Evolutionary conservation across 1,140 invertebrate genomes (phyloP), one percentile per base, ranked within the genome.

Genomic region (Cotesia vestalis): DNA sequence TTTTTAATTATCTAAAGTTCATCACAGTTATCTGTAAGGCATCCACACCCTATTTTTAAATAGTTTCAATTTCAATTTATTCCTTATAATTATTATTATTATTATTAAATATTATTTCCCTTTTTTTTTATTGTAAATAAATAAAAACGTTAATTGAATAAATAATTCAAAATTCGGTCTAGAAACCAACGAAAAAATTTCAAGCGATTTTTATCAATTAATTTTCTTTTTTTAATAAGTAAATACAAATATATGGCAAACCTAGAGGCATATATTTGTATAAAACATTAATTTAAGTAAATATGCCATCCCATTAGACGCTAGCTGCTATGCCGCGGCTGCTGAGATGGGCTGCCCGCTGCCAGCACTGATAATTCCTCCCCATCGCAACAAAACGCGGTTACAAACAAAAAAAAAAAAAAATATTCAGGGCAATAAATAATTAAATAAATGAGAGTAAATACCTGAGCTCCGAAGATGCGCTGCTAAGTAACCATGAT

Each of bases 321-420:
- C 78, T 81, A 84, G 83, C 81, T 84, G 82, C 81, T 83, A 85
- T 83, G 80, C 80, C 79, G 82, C 81, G 82, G 79, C 83, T 84
- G 82, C 78, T 80, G 77, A 81, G 78, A 85, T 81, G 78, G 79
- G 78, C 80, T 86, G 83, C 80, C 78, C 79, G 80, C 81, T 85
- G 83, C 80, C 79, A 83, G 72, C 80, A 85, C 79, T 83, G 83
- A 86, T 83, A 81, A 83, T 79, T 75, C 75, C 68, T 61, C 52
- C 53, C 71, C 75, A 53, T 55, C 11, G 5, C 11, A 46, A 27
- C 27, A 27, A 27, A 27, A 46, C 60, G 34, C 70, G 55, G n/a
- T 51, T 11, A 27, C 27, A 62, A 62, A 27, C 61, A 17, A 36
- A 62, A 63, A 63, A 11, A 36, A 8, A 36, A 14, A 46, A 51